A percentile compares a stretch with the other conserved stretches of the same genome.
Evolutionary conservation across 2,113 vertebrate genomes (phyloP).

Genomic region (Potamarius usumacintae): DNA sequence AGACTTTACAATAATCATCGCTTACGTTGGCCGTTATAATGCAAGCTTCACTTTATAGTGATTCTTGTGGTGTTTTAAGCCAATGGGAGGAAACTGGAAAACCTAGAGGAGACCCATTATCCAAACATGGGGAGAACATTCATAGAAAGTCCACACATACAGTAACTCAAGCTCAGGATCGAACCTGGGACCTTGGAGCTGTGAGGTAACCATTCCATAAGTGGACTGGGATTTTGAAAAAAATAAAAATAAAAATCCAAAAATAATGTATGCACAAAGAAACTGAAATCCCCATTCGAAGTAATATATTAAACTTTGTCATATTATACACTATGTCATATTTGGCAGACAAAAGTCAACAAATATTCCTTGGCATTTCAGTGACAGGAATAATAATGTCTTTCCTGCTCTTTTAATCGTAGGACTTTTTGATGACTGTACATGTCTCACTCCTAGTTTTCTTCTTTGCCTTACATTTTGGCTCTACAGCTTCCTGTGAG

Average conservation of each 20-base stretch:
- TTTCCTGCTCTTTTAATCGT: slow-evolving; percentile 34
- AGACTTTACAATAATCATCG: too few relatives aligned
- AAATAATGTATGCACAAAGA: neutral
- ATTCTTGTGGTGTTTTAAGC: too few relatives aligned
- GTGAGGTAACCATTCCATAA: neutral
- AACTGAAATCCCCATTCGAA: neutral
- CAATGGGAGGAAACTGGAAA: neutral
- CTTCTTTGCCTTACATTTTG: slow-evolving; percentile 6
- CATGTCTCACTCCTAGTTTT: slow-evolving; percentile 66
- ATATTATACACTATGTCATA: neutral
- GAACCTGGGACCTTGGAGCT: neutral
- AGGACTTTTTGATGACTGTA: slow-evolving; percentile 58
- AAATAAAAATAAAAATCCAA: neutral
- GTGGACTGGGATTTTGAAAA: neutral
- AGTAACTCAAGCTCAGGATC: neutral
- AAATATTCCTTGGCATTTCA: neutral
- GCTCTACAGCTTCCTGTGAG: slow-evolving; percentile 28
- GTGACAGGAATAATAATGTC: slow-evolving; percentile 40
- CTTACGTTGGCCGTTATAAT: too few relatives aligned
- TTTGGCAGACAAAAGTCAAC: too few relatives aligned
- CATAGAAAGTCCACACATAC: neutral
- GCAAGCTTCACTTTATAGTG: too few relatives aligned
- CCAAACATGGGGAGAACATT: neutral
- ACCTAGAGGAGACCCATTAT: neutral
- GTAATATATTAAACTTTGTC: neutral